Conservation (phyloP, 2,797 vertebrate genomes). For the Sebastes steindachneri region DNA sequence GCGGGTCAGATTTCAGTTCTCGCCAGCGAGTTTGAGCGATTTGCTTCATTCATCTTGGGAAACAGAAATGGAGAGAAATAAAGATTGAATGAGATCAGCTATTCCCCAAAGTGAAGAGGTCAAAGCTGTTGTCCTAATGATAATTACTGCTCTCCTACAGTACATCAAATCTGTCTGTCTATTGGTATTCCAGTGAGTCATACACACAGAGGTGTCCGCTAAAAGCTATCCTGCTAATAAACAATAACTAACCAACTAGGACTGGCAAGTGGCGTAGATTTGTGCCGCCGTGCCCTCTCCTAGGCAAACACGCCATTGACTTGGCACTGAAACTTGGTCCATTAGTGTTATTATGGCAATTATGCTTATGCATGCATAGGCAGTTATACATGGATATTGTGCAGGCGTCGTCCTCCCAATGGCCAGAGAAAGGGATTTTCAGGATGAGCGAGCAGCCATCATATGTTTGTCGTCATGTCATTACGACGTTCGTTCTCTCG, state of each 20-base stretch:
- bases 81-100: slow-evolving; percentile 50
- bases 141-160: slow-evolving; percentile 32
- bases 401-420: slow-evolving; percentile 31
- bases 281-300: slow-evolving; percentile 43
- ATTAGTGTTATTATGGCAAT: slow-evolving; percentile 75
- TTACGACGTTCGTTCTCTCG: slow-evolving; percentile 34
- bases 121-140: slow-evolving; percentile 63
- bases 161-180: slow-evolving; percentile 31
- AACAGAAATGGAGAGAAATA: slow-evolving; percentile 44
- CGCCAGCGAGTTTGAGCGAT: slow-evolving; percentile 12
- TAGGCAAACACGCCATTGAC: slow-evolving; percentile 56
- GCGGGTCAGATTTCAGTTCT: slow-evolving; percentile 23
- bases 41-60: slow-evolving; percentile 24
- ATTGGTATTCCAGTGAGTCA: slow-evolving; percentile 35
- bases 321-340: slow-evolving; percentile 62
- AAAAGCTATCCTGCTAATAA: slow-evolving; percentile 37
- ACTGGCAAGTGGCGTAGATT: slow-evolving; percentile 48
- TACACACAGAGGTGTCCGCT: slow-evolving; percentile 25
- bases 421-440: slow-evolving; percentile 31
- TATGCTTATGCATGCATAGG: slow-evolving; percentile 52
- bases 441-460: slow-evolving; percentile 52
- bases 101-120: slow-evolving; percentile 56
- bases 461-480: slow-evolving; percentile 49
- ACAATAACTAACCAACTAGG: slow-evolving; percentile 48
- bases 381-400: slow-evolving; percentile 53